A percentile compares a stretch with the other conserved stretches of the same genome.
Evolutionary conservation across 2,797 vertebrate genomes (phyloP).

Genomic region (Darevskia mixta): DNA sequence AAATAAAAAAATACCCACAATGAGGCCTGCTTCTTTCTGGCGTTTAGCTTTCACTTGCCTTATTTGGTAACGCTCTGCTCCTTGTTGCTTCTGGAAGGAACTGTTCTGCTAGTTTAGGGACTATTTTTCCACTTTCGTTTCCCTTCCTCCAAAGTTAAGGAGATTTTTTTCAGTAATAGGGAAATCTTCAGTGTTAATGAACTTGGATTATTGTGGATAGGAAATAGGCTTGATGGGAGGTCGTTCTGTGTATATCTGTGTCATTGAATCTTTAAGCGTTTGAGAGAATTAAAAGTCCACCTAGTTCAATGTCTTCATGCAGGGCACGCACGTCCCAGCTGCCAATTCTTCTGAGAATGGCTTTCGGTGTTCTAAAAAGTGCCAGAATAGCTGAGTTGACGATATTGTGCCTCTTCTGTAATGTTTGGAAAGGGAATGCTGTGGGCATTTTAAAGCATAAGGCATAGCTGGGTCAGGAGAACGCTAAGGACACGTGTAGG

Average conservation of each 20-base stretch:
- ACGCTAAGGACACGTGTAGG: background rate
- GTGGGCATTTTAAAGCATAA: background rate
- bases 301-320: background rate
- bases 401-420: background rate
- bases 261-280: background rate
- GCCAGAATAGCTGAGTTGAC: background rate
- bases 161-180: slow-evolving; percentile 4
- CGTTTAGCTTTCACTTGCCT: slow-evolving; percentile 77
- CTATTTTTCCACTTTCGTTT: slow-evolving; percentile 63
- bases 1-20: slow-evolving; percentile 26
- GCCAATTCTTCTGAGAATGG: background rate
- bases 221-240: background rate
- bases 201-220: background rate
- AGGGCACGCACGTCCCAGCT: too few relatives aligned
- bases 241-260: background rate
- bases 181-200: slow-evolving; percentile 9
- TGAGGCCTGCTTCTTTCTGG: slow-evolving; percentile 65
- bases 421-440: background rate
- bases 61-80: slow-evolving; percentile 90
- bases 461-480: background rate
- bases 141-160: slow-evolving; percentile 29
- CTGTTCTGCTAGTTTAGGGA: slow-evolving; percentile 59
- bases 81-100: slow-evolving; percentile 70
- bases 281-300: background rate
- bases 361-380: background rate